These are phyloP conservation scores for Spodoptera picta DNA, from an alignment of 2,888 invertebrate species.

Conservation along the genomic window DNA sequence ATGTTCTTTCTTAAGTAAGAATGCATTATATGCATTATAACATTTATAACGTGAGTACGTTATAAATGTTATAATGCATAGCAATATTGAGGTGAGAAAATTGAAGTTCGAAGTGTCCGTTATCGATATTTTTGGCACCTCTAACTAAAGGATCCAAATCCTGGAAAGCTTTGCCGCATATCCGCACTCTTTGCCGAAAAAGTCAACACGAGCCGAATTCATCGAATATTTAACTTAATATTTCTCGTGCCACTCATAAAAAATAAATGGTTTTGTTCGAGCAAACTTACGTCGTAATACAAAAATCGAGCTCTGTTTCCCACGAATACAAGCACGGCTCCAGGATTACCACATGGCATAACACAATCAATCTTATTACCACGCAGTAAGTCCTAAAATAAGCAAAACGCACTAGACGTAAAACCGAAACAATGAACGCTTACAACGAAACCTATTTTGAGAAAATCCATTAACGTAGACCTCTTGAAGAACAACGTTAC, in stretches of 20 bases:
- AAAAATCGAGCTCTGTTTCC: conserved; percentile 58
- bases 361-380: conserved; percentile 31
- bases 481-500: conserved; percentile 35
- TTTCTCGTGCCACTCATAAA: conserved; percentile 45
- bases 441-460: conserved; percentile 57
- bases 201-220: conserved; percentile 10
- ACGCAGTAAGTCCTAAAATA: conserved; percentile 26
- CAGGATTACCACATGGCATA: conserved; percentile 13
- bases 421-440: conserved; percentile 55
- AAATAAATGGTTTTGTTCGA: conserved; percentile 50
- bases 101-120: no score
- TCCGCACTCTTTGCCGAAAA: no score
- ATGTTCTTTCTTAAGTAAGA: no score
- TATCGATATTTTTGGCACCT: no score
- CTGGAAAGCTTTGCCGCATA: no score
- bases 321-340: conserved; percentile 40
- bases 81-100: no score
- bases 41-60: no score
- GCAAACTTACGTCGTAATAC: conserved; percentile 50
- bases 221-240: conserved; percentile 40
- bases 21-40: no score
- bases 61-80: no score
- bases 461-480: conserved; percentile 43
- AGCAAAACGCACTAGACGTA: conserved; percentile 16
- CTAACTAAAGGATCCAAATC: no score